Evolutionary conservation across 92 coral and sea anemone genomes (phyloP), one percentile per base, ranked within the genome.

Genomic region (Pocillopora meandrina): DNA sequence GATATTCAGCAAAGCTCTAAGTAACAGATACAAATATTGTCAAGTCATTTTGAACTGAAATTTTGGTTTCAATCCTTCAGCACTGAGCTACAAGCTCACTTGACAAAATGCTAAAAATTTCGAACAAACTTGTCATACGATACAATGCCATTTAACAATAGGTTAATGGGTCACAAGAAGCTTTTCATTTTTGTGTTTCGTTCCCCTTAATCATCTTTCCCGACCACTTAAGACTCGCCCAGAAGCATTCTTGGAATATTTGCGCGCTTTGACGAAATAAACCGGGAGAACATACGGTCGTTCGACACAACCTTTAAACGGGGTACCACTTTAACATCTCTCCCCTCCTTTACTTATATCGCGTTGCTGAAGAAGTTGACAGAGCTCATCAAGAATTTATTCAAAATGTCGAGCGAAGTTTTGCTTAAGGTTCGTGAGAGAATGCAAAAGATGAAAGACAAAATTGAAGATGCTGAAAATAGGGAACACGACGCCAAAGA

Each of bases 361-460:
- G 62, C 61, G 31, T 61, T 60, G 56, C 56, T 61, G 8, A 17
- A 3, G 18, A 69, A 34, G 56, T 69, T 70, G 12, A 59, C 10
- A 18, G 61, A 49, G 21, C 23, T 8, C 56, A 71, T 58, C 35
- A 36, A 20, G 47, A 10, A 70, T 26, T 36, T 10, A 35, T n/a
- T 58, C 61, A 81, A 58, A 33, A 83, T 83, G 86, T 83, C 86
- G 83, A 75, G 75, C 83, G 88, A 76, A 9, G 60, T 82, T 79
- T 59, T 91, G 77, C 78, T 81, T 80, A 94, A 89, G 84, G 98
- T 94, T 67, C 95, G 98, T 15, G 98, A 94, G 73, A 87, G 82
- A 81, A 92, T 94, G 98, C 98, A 94, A 75, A 87, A 81, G 85
- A 63, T 94, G 16, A 94, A 94, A 67, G 95, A 94, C 81, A 89